Conservation (phyloP, 2,888 invertebrate genomes). For the Yponomeuta cagnagella region DNA sequence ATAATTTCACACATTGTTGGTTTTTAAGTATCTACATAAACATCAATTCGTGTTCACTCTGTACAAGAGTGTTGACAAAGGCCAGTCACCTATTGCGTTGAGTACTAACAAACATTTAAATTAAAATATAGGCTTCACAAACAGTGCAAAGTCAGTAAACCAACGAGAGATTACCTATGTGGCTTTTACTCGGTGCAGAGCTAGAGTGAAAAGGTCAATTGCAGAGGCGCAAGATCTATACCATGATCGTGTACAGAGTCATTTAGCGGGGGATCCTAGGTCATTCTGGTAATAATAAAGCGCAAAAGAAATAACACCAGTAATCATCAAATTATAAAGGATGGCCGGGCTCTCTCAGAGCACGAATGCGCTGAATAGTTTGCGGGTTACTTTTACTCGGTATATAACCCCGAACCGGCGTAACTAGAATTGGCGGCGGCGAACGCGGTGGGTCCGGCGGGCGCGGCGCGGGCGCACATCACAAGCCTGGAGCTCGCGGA, state of each 20-base stretch:
- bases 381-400: slow-evolving; percentile 17
- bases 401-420: slow-evolving; percentile 14
- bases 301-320: neutral
- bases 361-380: slow-evolving; percentile 15
- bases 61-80: too few relatives aligned
- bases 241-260: slow-evolving; percentile 7
- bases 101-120: neutral
- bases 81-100: too few relatives aligned
- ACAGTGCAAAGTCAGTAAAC: slow-evolving; percentile 15
- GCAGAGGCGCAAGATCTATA: slow-evolving; percentile 10
- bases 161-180: slow-evolving; percentile 12
- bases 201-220: slow-evolving; percentile 11
- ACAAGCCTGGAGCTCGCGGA: neutral
- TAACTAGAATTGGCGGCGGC: neutral
- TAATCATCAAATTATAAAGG: slow-evolving; percentile 8
- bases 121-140: slow-evolving; percentile 17
- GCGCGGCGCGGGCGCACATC: slow-evolving; percentile 9
- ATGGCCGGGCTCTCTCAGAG: slow-evolving; percentile 10
- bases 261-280: slow-evolving; percentile 16
- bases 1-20: too few relatives aligned
- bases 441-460: slow-evolving; percentile 1
- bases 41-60: too few relatives aligned
- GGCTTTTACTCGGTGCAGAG: slow-evolving; percentile 14
- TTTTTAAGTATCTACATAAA: too few relatives aligned
- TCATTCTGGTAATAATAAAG: slow-evolving; percentile 19